A percentile compares a stretch with the other conserved stretches of the same genome.
These are phyloP conservation scores for Dasysyrphus albostriatus DNA, from an alignment of 2,888 invertebrate genomes.

Conservation along the genomic window DNA sequence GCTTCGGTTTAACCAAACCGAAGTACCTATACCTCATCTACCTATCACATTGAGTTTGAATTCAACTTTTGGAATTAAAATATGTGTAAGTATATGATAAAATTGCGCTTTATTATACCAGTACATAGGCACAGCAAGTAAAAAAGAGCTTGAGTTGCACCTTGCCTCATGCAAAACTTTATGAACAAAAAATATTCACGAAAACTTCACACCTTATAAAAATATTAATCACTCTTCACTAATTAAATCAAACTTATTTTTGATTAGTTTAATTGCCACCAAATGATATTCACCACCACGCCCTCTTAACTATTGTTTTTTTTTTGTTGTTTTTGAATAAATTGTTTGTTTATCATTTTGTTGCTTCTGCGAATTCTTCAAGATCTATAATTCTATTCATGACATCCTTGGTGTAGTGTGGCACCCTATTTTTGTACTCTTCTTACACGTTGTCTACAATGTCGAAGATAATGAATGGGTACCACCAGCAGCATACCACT, in stretches of 20 bases:
- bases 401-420: conserved; percentile 19
- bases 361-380: conserved; percentile 37
- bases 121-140: too few species aligned
- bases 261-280: conserved; percentile 51
- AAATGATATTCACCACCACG: conserved; percentile 38
- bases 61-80: too few species aligned
- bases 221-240: conserved; percentile 5
- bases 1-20: too few species aligned
- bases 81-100: too few species aligned
- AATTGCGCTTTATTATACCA: too few species aligned
- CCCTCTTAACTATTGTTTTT: background rate
- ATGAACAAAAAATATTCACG: background rate
- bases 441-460: conserved; percentile 41
- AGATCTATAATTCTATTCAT: conserved; percentile 57
- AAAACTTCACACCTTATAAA: background rate
- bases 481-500: conserved; percentile 32
- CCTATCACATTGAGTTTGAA: too few species aligned
- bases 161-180: background rate
- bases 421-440: conserved; percentile 14
- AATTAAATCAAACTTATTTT: conserved; percentile 34
- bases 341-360: conserved; percentile 23
- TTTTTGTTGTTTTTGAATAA: conserved; percentile 1
- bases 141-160: too few species aligned
- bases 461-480: conserved; percentile 72
- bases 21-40: too few species aligned